Conservation (phyloP, 2,888 invertebrate genomes). For the Mesochorus sp. region DNA sequence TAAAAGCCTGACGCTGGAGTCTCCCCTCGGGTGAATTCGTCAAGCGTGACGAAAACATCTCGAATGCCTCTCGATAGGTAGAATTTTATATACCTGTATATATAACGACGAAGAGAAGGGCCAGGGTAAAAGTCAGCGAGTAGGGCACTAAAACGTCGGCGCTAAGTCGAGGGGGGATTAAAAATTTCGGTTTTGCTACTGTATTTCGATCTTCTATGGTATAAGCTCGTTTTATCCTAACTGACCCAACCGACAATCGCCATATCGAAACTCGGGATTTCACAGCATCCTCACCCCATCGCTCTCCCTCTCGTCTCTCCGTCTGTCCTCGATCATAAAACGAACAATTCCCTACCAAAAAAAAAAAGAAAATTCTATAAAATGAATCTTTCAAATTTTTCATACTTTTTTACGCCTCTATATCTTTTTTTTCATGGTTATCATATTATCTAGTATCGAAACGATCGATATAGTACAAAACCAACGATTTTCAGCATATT, state of each 20-base stretch:
- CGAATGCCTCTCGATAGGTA: slow-evolving; percentile 49
- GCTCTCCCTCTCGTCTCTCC: not conserved
- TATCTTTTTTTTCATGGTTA: slow-evolving; percentile 26
- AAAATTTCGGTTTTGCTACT: slow-evolving; percentile 40
- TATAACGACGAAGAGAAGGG: slow-evolving; percentile 9
- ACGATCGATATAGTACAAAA: slow-evolving; percentile 7
- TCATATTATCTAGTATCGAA: slow-evolving; percentile 17
- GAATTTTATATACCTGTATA: not conserved
- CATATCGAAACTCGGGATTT: slow-evolving; percentile 36
- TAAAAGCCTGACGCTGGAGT: slow-evolving; percentile 13
- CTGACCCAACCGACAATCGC: slow-evolving; percentile 33
- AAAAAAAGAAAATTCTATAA: not conserved
- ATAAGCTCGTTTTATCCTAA: slow-evolving; percentile 9
- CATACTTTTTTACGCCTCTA: not conserved
- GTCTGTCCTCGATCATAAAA: slow-evolving; percentile 24
- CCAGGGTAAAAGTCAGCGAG: slow-evolving; percentile 34
- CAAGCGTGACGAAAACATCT: slow-evolving; percentile 60
- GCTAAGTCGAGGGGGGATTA: slow-evolving; percentile 56
- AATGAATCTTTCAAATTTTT: slow-evolving; percentile 25
- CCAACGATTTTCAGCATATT: not conserved
- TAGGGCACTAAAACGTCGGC: slow-evolving; percentile 27
- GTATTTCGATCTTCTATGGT: slow-evolving; percentile 45
- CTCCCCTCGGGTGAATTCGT: slow-evolving; percentile 50
- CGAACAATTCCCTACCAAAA: slow-evolving; percentile 8
- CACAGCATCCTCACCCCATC: not conserved